A percentile compares a stretch with the other conserved stretches of the same genome.
Evolutionary conservation across 1,140 invertebrate species (phyloP).

Genomic region (Thaumatotibia leucotreta): DNA sequence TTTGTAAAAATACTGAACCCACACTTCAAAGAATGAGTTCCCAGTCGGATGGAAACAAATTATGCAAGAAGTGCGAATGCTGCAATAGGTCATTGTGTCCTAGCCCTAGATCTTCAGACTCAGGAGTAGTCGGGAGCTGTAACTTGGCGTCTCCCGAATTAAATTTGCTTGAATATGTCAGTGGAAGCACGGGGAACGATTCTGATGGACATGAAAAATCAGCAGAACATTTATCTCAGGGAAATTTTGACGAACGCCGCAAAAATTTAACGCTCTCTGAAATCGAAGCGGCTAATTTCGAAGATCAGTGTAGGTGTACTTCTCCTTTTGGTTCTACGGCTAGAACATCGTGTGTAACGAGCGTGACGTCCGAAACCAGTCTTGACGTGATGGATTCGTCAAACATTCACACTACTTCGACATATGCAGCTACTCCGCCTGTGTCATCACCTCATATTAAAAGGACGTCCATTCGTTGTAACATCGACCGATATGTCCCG

Average conservation of each 20-base stretch:
- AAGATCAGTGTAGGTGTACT: slow-evolving; percentile 83
- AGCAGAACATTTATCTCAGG: slow-evolving; percentile 35
- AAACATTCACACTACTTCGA: slow-evolving; percentile 68
- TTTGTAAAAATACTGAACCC: slow-evolving; percentile 37
- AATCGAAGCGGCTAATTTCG: slow-evolving; percentile 81
- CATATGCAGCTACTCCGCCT: slow-evolving; percentile 50
- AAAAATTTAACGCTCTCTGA: slow-evolving; percentile 76
- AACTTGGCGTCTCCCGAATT: slow-evolving; percentile 82
- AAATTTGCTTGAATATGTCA: slow-evolving; percentile 56
- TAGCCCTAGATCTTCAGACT: slow-evolving; percentile 86
- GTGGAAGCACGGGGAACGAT: slow-evolving; percentile 43
- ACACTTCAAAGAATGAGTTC: slow-evolving; percentile 62
- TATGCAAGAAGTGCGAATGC: slow-evolving; percentile 76
- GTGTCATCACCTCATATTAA: slow-evolving; percentile 61
- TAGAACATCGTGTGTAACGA: slow-evolving; percentile 77
- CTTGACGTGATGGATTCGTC: slow-evolving; percentile 71
- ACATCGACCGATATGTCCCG: slow-evolving; percentile 58
- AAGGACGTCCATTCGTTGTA: slow-evolving; percentile 65
- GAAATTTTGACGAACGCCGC: slow-evolving; percentile 41
- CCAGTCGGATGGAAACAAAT: slow-evolving; percentile 53
- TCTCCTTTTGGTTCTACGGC: slow-evolving; percentile 85
- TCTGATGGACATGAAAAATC: slow-evolving; percentile 54
- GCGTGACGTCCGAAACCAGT: slow-evolving; percentile 73
- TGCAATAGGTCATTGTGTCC: slow-evolving; percentile 78
- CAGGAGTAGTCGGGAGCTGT: slow-evolving; percentile 89